Percentiles rank a stretch among this genome's conserved stretches.
These are phyloP conservation scores for Apogon talboti DNA, from an alignment of 2,797 vertebrate species.

Conservation along the genomic window DNA sequence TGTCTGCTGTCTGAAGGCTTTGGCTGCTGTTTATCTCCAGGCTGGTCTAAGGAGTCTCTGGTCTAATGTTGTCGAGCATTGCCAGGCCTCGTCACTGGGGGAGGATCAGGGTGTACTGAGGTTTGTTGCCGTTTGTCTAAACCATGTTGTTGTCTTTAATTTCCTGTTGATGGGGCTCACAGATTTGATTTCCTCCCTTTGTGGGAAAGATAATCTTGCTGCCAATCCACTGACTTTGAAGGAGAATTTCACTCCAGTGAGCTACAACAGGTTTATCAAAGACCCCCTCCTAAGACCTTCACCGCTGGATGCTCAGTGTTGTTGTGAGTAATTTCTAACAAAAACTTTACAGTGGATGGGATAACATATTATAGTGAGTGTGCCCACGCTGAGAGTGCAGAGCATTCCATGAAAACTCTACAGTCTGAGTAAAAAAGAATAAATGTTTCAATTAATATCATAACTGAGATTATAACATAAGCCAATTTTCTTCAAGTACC, in stretches of 20 bases:
- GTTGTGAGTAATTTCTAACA: slow-evolving; percentile 13
- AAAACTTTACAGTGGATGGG: not conserved
- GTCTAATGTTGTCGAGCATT: not conserved
- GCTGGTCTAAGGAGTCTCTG: slow-evolving; percentile 37
- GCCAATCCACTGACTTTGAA: slow-evolving; percentile 48
- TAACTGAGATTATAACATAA: slow-evolving; percentile 3
- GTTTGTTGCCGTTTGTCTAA: slow-evolving; percentile 62
- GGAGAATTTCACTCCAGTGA: slow-evolving; percentile 31
- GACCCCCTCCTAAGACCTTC: slow-evolving; percentile 1
- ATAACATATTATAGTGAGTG: slow-evolving; percentile 7
- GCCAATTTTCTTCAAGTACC: slow-evolving; percentile 8
- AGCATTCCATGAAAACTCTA: not conserved
- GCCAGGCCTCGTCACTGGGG: slow-evolving; percentile 37
- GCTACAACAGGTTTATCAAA: slow-evolving; percentile 29
- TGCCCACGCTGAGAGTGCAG: not conserved
- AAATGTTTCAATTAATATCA: not conserved
- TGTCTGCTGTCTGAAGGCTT: slow-evolving; percentile 30
- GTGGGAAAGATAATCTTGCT: slow-evolving; percentile 64
- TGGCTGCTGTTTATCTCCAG: slow-evolving; percentile 54
- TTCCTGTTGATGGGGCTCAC: slow-evolving; percentile 77
- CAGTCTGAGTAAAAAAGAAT: not conserved
- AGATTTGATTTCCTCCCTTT: slow-evolving; percentile 77
- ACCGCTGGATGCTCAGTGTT: slow-evolving; percentile 17
- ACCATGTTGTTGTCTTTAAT: slow-evolving; percentile 77
- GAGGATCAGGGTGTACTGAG: slow-evolving; percentile 34